Percentiles rank a stretch among this genome's conserved stretches.
These are phyloP conservation scores for Colistium nudipinnis DNA, from an alignment of 2,113 vertebrate species.

Conservation along the genomic window DNA sequence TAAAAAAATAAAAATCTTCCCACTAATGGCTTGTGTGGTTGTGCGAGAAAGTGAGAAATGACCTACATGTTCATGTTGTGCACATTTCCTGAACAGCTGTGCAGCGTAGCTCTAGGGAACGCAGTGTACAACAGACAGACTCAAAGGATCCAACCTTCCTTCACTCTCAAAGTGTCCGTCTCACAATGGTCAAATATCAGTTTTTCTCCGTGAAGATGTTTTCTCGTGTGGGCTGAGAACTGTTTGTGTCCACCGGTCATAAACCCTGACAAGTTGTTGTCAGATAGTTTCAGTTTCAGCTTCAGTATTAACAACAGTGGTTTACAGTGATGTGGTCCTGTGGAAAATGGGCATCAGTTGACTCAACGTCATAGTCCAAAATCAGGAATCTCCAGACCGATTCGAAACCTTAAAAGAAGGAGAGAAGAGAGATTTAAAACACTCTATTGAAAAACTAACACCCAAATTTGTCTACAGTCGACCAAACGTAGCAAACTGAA, in stretches of 20 bases:
- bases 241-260: neutral
- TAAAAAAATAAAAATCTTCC: too few relatives aligned
- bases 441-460: neutral
- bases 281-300: neutral
- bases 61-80: constrained; percentile 53
- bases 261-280: neutral
- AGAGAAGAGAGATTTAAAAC: neutral
- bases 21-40: neutral
- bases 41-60: neutral
- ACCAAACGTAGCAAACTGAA: neutral
- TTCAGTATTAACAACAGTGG: neutral
- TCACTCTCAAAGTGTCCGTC: constrained; percentile 13
- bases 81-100: constrained; percentile 65
- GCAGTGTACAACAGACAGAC: constrained; percentile 27
- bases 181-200: neutral
- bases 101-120: constrained; percentile 25
- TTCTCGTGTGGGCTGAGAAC: neutral
- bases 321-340: constrained; percentile 1
- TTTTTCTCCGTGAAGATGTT: constrained; percentile 13
- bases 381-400: neutral
- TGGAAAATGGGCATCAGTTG: neutral
- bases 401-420: constrained; percentile 44
- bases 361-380: constrained; percentile 13
- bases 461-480: neutral
- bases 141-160: neutral